These are phyloP conservation scores for Teinopalpus imperialis DNA, from an alignment of 2,888 invertebrate species.

Conservation along the genomic window DNA sequence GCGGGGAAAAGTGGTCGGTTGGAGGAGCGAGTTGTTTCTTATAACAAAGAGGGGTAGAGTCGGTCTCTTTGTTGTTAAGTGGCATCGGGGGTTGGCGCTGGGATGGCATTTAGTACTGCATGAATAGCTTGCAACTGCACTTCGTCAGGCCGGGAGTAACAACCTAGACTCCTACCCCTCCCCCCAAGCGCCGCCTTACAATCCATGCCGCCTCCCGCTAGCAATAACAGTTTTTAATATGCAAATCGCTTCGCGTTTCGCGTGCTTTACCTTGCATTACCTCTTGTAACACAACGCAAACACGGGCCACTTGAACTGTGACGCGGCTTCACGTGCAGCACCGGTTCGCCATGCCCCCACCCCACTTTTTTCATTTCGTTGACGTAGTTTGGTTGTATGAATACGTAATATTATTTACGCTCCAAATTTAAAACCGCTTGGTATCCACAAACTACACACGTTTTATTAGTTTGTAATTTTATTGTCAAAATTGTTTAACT, in stretches of 20 bases:
- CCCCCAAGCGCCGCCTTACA: constrained; percentile 38
- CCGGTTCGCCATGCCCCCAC: background rate
- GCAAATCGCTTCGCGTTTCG: constrained; percentile 25
- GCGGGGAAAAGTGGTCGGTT: constrained; percentile 64
- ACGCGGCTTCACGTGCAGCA: constrained; percentile 12
- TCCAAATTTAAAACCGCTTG: no score
- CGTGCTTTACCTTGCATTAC: constrained; percentile 26
- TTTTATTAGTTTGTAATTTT: no score
- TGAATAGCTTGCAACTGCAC: constrained; percentile 78
- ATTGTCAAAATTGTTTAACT: no score
- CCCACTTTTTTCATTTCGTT: constrained; percentile 2
- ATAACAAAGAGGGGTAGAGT: constrained; percentile 75
- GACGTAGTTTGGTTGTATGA: background rate
- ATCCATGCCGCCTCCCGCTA: constrained; percentile 46
- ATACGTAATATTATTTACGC: background rate
- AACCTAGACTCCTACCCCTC: constrained; percentile 62
- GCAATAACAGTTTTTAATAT: constrained; percentile 34
- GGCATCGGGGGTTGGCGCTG: constrained; percentile 54
- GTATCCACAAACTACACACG: no score
- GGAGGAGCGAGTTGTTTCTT: constrained; percentile 69
- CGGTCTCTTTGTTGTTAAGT: constrained; percentile 79
- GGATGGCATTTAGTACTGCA: constrained; percentile 71
- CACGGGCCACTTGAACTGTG: constrained; percentile 23
- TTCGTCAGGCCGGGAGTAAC: constrained; percentile 76
- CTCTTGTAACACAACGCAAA: constrained; percentile 27